Base-by-base conservation (phyloP, 37 sponge, comb jelly and placozoan species). In the Sycon ciliatum region DNA sequence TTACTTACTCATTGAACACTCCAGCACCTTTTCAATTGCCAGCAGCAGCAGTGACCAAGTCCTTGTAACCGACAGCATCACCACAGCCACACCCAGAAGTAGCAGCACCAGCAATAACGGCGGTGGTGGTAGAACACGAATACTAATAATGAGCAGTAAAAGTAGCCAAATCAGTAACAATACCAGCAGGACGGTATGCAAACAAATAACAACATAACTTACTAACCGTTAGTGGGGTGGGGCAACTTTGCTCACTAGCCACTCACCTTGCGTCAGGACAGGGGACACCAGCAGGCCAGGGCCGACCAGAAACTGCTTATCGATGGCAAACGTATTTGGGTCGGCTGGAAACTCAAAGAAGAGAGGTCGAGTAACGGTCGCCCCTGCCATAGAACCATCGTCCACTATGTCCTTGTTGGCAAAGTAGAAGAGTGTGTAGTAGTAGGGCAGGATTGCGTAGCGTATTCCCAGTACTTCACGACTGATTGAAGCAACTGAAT, bases 271-370 rank as follows among this genome's bases (percentile, higher is more conserved):
- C 53, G 56, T 36, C 20, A 78, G 73, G 16, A 85, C 82, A 22
- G 90, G 90, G 37, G 76, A 71, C 42, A 92, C 71, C 54, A 92
- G 64, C 0, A 92, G n/a, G 3, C 61, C 79, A 67, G 58, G 66
- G 7, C 93, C 93, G 23, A 92, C 75, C 73, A 92, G 20, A 65
- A 92, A 92, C 80, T 92, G 93, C 37, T 32, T 55, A 39, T 92
- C 85, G 58, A 87, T 86, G 33, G 29, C n/a, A 29, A 68, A 74
- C 3, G 93, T 78, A 9, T 71, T 75, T 13, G 26, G 4, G 67
- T 92, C 93, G 9, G 9, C 42, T 0, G 85, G 80, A 49, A 92
- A 92, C 67, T 87, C 85, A 53, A 92, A 92, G 76, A 92, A 92
- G 26, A 92, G 75, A n/a, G 93, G 88, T 66, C 82, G 74, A 24